phyloP scores from a whole-genome alignment of 1,140 invertebrate genomes.

The Aphelinus certus region DNA sequence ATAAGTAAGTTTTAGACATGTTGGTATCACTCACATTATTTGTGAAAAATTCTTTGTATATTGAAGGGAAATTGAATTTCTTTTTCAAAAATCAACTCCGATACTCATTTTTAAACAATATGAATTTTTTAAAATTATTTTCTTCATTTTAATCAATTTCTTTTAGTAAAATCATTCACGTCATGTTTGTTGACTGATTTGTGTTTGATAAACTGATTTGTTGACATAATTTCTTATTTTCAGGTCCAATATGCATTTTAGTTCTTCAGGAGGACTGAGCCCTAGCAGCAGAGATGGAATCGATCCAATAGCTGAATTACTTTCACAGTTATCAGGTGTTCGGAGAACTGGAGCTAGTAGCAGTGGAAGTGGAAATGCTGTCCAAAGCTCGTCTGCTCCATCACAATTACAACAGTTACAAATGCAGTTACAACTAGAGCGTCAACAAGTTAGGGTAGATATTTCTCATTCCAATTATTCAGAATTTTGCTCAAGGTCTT shows the following conservation, averaged over 20 bases:
- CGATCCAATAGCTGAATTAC: constrained; percentile 93
- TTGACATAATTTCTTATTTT: not conserved
- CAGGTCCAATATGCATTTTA: constrained; percentile 91
- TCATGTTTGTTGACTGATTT: too few relatives aligned
- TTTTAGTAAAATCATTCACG: too few relatives aligned
- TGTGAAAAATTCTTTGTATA: too few relatives aligned
- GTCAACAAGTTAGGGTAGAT: constrained; percentile 82
- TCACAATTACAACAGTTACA: constrained; percentile 87
- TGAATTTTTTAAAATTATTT: too few relatives aligned
- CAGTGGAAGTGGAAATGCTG: constrained; percentile 44
- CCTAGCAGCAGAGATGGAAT: constrained; percentile 87
- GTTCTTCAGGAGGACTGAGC: constrained; percentile 83
- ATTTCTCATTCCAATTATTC: constrained; percentile 24
- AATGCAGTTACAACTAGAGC: constrained; percentile 89
- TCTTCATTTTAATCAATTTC: too few relatives aligned
- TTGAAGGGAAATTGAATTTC: too few relatives aligned
- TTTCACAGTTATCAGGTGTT: constrained; percentile 92
- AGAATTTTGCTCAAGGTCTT: constrained; percentile 10
- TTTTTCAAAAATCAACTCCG: too few relatives aligned
- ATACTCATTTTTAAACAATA: too few relatives aligned
- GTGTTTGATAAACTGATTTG: too few relatives aligned
- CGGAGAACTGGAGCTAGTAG: constrained; percentile 72
- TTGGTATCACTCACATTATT: too few relatives aligned
- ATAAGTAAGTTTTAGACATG: not conserved
- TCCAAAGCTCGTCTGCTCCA: constrained; percentile 71